phyloP scores from a whole-genome alignment of 1,140 invertebrate species.

The Hestina assimilis region DNA sequence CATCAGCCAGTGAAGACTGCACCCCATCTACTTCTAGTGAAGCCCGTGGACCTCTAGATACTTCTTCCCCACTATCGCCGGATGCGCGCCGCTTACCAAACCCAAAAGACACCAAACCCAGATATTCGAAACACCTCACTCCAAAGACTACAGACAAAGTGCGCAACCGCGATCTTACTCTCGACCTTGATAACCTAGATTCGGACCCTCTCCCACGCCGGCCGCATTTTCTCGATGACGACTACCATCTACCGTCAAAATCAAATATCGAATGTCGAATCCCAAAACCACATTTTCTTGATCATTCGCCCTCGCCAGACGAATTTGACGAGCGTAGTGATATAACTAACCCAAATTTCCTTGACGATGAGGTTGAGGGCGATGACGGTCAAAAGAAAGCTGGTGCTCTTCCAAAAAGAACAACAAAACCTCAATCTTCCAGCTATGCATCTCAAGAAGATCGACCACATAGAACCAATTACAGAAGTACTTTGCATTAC shows the following conservation, averaged over 20 bases:
- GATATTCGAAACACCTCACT: conserved; percentile 36
- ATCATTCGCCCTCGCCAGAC: conserved; percentile 73
- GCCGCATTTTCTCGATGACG: conserved; percentile 81
- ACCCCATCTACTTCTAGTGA: conserved; percentile 69
- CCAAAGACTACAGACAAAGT: conserved; percentile 55
- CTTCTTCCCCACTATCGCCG: conserved; percentile 46
- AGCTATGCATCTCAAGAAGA: conserved; percentile 56
- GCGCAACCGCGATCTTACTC: conserved; percentile 61
- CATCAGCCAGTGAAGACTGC: conserved; percentile 73
- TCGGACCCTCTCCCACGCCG: conserved; percentile 62
- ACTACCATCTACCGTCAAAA: conserved; percentile 77
- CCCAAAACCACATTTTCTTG: conserved; percentile 75
- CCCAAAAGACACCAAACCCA: conserved; percentile 53
- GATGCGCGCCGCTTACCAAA: conserved; percentile 53
- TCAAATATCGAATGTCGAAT: conserved; percentile 77
- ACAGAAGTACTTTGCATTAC: conserved; percentile 64
- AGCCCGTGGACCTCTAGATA: conserved; percentile 42
- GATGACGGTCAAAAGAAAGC: conserved; percentile 65
- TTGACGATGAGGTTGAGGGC: conserved; percentile 66
- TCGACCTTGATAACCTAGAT: conserved; percentile 62
- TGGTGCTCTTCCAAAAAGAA: conserved; percentile 61
- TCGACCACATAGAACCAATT: conserved; percentile 61
- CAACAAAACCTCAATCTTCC: conserved; percentile 48
- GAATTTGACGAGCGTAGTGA: conserved; percentile 72
- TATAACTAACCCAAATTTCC: conserved; percentile 71